Evolutionary conservation across 2,888 invertebrate species (phyloP), one percentile per base, ranked within the genome.

Genomic region (Folsomia candida): DNA sequence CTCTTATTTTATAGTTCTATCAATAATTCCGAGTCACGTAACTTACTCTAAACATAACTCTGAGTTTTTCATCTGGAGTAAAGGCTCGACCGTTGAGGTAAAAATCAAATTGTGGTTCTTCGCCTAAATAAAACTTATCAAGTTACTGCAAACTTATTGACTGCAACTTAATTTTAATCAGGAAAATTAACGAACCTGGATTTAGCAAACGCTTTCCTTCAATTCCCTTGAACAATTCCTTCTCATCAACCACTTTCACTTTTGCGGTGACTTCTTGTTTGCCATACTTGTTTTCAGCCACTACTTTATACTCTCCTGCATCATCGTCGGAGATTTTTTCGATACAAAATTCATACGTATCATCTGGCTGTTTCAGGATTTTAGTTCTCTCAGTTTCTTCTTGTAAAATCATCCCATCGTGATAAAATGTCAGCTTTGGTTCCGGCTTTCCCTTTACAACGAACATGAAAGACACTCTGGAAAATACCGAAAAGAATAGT

Each of bases 11-110:
- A 18, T 20, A 6, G 18, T 54, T 22, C 47, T 47, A 11, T 47
- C 9, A 47, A 47, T 18, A 47, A 9, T 9, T 47, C 47, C 18
- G 9, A 11, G 9, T 47, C 47, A 57, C 20, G 6, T 18, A 25
- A 24, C 63, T 64, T 51, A 83, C 83, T 81, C 82, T 92, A 81
- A 93, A 89, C 22, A 93, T 86, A 0, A 94, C 94, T 84, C 93
- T 94, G 83, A 95, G 95, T 73, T 94, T 88, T 82, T 95, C 94
- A 81, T 94, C 93, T 1, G 94, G 93, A 82, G 93, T 92, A 81
- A 94, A 94, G 1, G 90, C 86, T 74, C 88, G 86, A 0, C 94
- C 95, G 82, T 95, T 94, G 67, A 92, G 89, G 80, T 91, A 90
- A 94, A 94, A 79, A 22, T 87, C 84, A 83, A 94, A 94, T 9